Conservation (phyloP, 2,888 invertebrate genomes). For the Beris chalybata region DNA sequence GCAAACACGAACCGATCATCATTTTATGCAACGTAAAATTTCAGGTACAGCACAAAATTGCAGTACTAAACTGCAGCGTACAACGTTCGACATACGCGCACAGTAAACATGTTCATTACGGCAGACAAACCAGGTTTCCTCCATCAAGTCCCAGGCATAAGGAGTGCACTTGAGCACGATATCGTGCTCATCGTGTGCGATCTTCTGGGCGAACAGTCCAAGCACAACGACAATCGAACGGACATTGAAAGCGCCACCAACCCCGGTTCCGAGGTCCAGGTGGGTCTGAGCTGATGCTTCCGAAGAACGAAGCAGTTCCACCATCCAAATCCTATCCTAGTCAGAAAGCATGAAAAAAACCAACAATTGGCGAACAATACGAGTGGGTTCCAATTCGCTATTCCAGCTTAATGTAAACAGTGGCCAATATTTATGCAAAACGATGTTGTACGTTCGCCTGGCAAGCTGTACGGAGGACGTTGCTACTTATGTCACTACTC, state of each 20-base stretch:
- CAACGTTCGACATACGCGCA: conserved; percentile 4
- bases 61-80: conserved; percentile 3
- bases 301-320: background rate
- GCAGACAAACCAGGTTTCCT: background rate
- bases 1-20: conserved; percentile 16
- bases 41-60: conserved; percentile 19
- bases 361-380: background rate
- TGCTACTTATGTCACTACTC: conserved; percentile 20
- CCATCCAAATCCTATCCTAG: background rate
- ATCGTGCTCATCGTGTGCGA: conserved; percentile 38
- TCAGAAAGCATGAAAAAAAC: background rate
- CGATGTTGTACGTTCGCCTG: background rate
- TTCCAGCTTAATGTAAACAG: background rate
- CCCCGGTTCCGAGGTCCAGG: background rate
- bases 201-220: conserved; percentile 32
- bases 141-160: no score
- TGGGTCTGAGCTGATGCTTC: background rate
- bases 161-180: conserved; percentile 25
- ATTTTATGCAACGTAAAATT: conserved; percentile 28
- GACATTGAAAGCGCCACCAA: background rate
- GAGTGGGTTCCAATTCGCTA: background rate
- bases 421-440: conserved; percentile 18
- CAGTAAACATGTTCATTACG: conserved; percentile 33
- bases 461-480: background rate
- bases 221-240: conserved; percentile 18